Conservation (phyloP, 37 sponge, comb jelly and placozoan genomes). For the Beroe forskalii region DNA sequence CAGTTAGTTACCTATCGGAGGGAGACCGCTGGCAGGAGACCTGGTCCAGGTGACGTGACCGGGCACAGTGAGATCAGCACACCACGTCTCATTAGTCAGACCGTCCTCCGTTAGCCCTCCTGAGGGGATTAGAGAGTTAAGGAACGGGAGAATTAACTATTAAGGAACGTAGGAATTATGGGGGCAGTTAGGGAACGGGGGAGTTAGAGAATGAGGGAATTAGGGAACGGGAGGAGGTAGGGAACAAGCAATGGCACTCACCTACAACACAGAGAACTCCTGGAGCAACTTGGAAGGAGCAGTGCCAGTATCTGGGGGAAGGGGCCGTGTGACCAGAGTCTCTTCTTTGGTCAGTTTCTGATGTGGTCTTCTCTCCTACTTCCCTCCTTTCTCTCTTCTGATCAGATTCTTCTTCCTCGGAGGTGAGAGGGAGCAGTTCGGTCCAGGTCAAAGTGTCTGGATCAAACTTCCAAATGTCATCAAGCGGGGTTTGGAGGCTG, state of each 20-base stretch:
- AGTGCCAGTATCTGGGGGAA: background rate
- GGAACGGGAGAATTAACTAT: too few species aligned
- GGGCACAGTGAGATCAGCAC: background rate
- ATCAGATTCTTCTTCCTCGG: too few species aligned
- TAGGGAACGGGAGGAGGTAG: too few species aligned
- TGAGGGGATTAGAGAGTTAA: too few species aligned
- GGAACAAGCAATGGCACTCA: background rate
- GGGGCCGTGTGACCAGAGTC: too few species aligned
- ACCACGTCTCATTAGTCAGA: slow-evolving; percentile 1
- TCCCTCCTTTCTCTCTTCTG: too few species aligned
- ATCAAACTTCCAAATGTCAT: slow-evolving; percentile 26
- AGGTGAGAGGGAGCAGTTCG: background rate
- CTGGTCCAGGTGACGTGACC: background rate
- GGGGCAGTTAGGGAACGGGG: too few species aligned
- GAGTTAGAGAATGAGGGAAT: too few species aligned
- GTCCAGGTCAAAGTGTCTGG: slow-evolving; percentile 17
- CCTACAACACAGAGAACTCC: background rate
- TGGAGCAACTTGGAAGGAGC: background rate
- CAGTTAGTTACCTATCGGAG: slow-evolving; percentile 27
- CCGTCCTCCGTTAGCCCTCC: background rate
- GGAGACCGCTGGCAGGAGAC: background rate
- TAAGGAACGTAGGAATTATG: too few species aligned
- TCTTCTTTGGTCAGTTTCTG: too few species aligned
- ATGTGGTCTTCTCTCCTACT: too few species aligned
- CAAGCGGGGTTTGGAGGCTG: background rate